Conservation (phyloP, 1,140 invertebrate species). For the Druon quercuslanigerum region DNA sequence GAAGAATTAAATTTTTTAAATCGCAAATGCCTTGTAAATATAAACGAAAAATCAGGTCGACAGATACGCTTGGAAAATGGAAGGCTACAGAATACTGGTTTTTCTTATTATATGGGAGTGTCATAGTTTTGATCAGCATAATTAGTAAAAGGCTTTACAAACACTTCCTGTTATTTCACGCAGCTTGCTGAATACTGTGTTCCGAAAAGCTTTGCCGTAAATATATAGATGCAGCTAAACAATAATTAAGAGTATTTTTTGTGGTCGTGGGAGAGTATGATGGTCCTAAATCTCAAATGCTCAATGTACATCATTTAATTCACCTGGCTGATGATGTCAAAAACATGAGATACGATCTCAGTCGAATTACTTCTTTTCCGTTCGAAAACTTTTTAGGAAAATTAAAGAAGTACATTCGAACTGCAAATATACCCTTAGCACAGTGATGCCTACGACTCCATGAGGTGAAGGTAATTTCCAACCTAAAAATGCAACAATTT, state of each 20-base stretch:
- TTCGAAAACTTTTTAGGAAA: too few relatives aligned
- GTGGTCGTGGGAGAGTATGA: conserved; percentile 4
- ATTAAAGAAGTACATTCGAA: too few relatives aligned
- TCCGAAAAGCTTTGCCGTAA: conserved; percentile 13
- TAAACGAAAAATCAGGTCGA: conserved; percentile 28
- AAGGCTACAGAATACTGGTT: conserved; percentile 42
- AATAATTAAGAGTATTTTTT: conserved; percentile 22
- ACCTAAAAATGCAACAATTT: background rate
- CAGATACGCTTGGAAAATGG: conserved; percentile 24
- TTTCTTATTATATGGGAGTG: conserved; percentile 40
- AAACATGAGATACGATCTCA: too few relatives aligned
- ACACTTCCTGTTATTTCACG: conserved; percentile 39
- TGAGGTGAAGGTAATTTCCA: conserved; percentile 14
- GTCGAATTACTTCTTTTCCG: too few relatives aligned
- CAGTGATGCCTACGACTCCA: conserved; percentile 30
- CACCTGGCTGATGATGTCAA: too few relatives aligned
- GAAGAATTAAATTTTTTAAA: conserved; percentile 30
- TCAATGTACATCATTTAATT: too few relatives aligned
- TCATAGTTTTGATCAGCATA: conserved; percentile 34
- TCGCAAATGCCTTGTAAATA: conserved; percentile 36
- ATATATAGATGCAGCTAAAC: conserved; percentile 4
- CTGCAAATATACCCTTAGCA: conserved; percentile 35
- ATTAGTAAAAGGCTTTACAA: too few relatives aligned
- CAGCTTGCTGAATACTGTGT: conserved; percentile 31
- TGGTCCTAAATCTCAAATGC: conserved; percentile 9